Evolutionary conservation across 2,113 vertebrate genomes (phyloP), one percentile per base, ranked within the genome.

Genomic region (Microcebus griseorufus): DNA sequence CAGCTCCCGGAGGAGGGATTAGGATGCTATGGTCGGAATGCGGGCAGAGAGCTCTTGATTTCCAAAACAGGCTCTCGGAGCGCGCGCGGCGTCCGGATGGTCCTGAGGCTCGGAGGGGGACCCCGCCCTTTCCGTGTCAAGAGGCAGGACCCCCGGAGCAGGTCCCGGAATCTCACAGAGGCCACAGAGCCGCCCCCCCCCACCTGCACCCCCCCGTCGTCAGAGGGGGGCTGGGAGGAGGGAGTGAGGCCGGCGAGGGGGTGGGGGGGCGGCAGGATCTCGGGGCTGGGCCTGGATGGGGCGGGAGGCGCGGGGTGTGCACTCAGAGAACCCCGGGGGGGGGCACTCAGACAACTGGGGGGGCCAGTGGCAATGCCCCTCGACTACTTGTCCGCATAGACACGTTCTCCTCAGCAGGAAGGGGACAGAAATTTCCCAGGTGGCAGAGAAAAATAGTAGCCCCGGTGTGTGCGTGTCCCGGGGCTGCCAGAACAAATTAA

Each of bases 1-100:
- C 62, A 53, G 84, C 32, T 72, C 89, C 42, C 53, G 2, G 0
- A 0, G 55, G 72, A 45, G 62, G 93, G 89, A 85, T 93, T 93
- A 95, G 79, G 72, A 0, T 67, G 90, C 27, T 84, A 80, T 12
- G 85, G 85, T 5, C 48, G 93, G 96, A 93, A 89, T 80, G 96
- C 72, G 9, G 20, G 51, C 53, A 18, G 64, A 83, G 32, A 70
- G 42, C 53, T 11, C 27, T 42, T 14, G 42, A 39, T 67, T 84
- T 89, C 69, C 84, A n/a, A 64, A 78, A 67, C 39, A 79, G 84
- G 89, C 78, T 9, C 5, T 48, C 17, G 1, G 72, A 13, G 73
- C 34, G 18, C n/a, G n/a, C 23, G 27, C 45, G 23, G 83, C 84
- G 32, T 64, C 45, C 51, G 7, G 0, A 1, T 0, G 4, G 70